phyloP scores from a whole-genome alignment of 2,797 vertebrate genomes.

The Rhabdophis nuchalis region DNA sequence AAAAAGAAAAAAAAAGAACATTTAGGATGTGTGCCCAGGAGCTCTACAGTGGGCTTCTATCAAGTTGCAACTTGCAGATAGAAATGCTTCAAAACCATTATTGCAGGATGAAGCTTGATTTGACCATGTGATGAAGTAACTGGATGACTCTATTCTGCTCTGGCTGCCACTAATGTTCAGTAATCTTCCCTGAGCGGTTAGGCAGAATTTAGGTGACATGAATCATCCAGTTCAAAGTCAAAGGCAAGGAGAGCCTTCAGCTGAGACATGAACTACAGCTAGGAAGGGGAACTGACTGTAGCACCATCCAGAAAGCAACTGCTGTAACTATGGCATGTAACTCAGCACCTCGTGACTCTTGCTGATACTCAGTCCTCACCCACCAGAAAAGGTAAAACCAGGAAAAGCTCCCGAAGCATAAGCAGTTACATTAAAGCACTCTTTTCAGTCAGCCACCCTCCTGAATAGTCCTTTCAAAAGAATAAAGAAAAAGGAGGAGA shows the following conservation, averaged over 20 bases:
- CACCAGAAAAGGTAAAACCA: accelerated
- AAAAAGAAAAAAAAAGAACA: background rate
- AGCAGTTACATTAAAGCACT: slow-evolving; percentile 28
- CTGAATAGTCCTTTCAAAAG: slow-evolving; percentile 21
- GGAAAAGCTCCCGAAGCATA: background rate
- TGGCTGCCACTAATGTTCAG: background rate
- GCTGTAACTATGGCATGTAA: background rate
- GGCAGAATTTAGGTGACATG: background rate
- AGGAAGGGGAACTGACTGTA: background rate
- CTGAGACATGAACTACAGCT: background rate
- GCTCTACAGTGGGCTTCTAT: background rate
- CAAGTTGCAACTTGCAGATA: background rate
- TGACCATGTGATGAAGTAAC: background rate
- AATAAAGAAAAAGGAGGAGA: background rate
- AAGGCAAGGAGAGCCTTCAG: background rate
- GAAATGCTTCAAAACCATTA: background rate
- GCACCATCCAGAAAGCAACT: background rate
- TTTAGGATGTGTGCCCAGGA: background rate
- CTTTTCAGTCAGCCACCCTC: slow-evolving; percentile 36
- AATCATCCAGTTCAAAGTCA: background rate
- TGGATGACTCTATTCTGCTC: background rate
- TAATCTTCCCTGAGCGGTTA: background rate
- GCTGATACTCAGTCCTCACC: background rate
- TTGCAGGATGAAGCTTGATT: background rate
- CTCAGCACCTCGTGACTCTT: background rate